These are phyloP conservation scores for Drosophila nigromelanica DNA, from an alignment of 1,140 invertebrate species.

Conservation along the genomic window DNA sequence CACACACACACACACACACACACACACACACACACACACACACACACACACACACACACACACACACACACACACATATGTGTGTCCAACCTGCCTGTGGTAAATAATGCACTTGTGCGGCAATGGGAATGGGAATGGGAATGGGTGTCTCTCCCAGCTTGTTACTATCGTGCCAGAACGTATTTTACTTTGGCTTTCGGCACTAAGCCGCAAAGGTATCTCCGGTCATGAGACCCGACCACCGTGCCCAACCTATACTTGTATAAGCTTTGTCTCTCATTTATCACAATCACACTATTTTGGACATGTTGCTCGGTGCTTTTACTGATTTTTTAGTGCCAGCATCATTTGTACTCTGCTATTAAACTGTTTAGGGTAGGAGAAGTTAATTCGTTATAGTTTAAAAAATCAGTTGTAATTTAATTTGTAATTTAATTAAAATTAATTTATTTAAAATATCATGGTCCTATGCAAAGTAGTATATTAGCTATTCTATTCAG, in stretches of 20 bases:
- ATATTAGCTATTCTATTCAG: too few relatives aligned
- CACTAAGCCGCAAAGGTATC: conserved; percentile 28
- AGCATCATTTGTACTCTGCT: conserved; percentile 14
- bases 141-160: conserved; percentile 14
- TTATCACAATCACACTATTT: conserved; percentile 70
- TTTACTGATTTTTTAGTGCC: conserved; percentile 49
- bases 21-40: too few relatives aligned
- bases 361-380: conserved; percentile 25
- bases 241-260: conserved; percentile 11
- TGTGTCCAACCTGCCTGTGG: conserved; percentile 4
- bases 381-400: neutral
- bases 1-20: too few relatives aligned
- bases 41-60: too few relatives aligned
- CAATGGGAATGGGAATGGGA: neutral
- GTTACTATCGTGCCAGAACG: conserved; percentile 59
- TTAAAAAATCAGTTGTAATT: too few relatives aligned
- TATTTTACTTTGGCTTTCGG: conserved; percentile 50
- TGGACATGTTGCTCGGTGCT: conserved; percentile 47
- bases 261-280: conserved; percentile 53
- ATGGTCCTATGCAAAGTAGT: too few relatives aligned
- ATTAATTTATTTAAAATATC: too few relatives aligned
- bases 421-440: too few relatives aligned
- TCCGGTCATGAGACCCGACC: conserved; percentile 26
- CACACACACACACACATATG: too few relatives aligned
- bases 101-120: conserved; percentile 36